Percentiles rank a stretch among this genome's conserved stretches.
Conservation (phyloP, 2,797 vertebrate genomes). For the Xyrichtys novacula region DNA sequence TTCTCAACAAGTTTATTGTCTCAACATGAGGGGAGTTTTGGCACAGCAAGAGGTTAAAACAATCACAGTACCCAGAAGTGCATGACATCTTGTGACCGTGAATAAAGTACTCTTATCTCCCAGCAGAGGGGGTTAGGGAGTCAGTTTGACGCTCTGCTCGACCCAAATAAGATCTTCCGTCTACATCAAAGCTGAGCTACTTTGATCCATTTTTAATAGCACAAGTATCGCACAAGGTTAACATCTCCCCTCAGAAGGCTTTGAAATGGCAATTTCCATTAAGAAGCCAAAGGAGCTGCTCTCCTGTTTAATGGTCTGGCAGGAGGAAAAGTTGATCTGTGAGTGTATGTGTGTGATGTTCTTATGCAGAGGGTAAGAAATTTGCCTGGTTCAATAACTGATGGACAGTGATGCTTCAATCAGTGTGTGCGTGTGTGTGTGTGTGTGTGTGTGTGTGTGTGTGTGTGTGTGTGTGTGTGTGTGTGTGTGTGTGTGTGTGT, state of each 20-base stretch:
- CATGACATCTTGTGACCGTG: background rate
- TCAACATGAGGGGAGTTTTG: background rate
- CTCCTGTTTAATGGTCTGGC: slow-evolving; percentile 71
- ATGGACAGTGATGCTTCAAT: slow-evolving; percentile 69
- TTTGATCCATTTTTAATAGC: slow-evolving; percentile 87
- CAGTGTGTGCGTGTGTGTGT: slow-evolving; percentile 18
- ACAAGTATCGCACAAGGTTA: slow-evolving; percentile 82
- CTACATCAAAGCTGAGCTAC: slow-evolving; percentile 81
- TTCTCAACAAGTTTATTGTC: background rate
- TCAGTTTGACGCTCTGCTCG: slow-evolving; percentile 23
- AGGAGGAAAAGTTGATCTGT: slow-evolving; percentile 41
- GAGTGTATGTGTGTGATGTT: slow-evolving; percentile 32
- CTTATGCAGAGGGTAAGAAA: slow-evolving; percentile 43
- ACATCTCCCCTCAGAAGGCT: slow-evolving; percentile 81
- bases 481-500: slow-evolving; percentile 11
- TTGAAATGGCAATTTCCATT: slow-evolving; percentile 83
- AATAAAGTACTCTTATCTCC: slow-evolving; percentile 5
- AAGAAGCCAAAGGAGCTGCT: slow-evolving; percentile 72
- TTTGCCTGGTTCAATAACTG: slow-evolving; percentile 67
- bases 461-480: slow-evolving; percentile 22
- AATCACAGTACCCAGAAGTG: slow-evolving; percentile 19
- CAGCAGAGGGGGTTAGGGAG: slow-evolving; percentile 73
- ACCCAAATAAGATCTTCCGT: slow-evolving; percentile 80
- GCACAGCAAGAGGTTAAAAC: slow-evolving; percentile 31
- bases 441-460: slow-evolving; percentile 14